These are phyloP conservation scores for Patella vulgata DNA, from an alignment of 1,140 invertebrate genomes.

Conservation along the genomic window DNA sequence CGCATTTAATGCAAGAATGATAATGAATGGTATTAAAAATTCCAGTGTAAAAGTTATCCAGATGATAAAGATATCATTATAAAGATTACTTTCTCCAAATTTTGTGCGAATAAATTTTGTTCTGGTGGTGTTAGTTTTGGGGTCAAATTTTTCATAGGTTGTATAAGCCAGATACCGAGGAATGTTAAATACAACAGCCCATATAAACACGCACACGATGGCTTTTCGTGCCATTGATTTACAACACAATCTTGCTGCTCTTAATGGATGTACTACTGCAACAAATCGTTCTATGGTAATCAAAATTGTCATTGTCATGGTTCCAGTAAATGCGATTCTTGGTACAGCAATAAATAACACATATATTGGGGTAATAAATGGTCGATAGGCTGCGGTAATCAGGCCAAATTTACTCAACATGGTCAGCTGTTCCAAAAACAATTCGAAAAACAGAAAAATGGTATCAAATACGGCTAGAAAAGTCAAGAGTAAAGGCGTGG, in stretches of 20 bases:
- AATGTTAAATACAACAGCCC: slow-evolving; percentile 17
- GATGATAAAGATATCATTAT: slow-evolving; percentile 17
- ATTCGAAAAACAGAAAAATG: slow-evolving; percentile 23
- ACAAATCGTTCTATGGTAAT: slow-evolving; percentile 32
- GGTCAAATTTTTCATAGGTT: neutral
- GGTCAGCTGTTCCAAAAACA: slow-evolving; percentile 27
- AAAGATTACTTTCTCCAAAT: slow-evolving; percentile 20
- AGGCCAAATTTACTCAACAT: slow-evolving; percentile 11
- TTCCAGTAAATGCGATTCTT: slow-evolving; percentile 23
- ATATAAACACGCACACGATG: slow-evolving; percentile 4
- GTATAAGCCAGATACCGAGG: slow-evolving; percentile 25
- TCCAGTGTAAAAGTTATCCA: slow-evolving; percentile 26
- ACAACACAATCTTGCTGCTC: slow-evolving; percentile 17
- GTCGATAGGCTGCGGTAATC: slow-evolving; percentile 9
- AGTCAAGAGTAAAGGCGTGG: slow-evolving; percentile 26
- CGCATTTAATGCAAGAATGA: slow-evolving; percentile 22
- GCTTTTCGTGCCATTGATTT: slow-evolving; percentile 10
- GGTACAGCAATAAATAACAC: slow-evolving; percentile 16
- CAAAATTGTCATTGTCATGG: slow-evolving; percentile 19
- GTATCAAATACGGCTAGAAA: slow-evolving; percentile 24
- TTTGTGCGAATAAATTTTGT: slow-evolving; percentile 16
- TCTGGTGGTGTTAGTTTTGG: slow-evolving; percentile 4
- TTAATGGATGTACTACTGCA: slow-evolving; percentile 20
- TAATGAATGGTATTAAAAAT: slow-evolving; percentile 21
- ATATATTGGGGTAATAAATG: slow-evolving; percentile 18